Evolutionary conservation across 2,113 vertebrate species (phyloP).

Genomic region (Tragulus kanchil): DNA sequence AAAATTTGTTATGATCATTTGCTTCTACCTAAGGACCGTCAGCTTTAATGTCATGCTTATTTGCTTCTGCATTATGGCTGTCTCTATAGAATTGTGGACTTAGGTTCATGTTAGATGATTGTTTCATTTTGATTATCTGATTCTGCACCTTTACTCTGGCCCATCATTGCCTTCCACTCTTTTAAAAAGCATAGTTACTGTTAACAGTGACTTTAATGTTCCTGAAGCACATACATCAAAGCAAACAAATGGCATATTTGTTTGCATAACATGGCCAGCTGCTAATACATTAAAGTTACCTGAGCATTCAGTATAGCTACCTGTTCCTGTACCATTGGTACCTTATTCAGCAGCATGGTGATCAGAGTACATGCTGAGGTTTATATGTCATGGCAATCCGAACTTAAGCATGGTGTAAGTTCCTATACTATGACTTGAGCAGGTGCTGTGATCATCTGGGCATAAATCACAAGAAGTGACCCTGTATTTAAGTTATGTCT

Average conservation of each 20-base stretch:
- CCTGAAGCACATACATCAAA: not conserved
- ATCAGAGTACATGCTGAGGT: not conserved
- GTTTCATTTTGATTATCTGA: constrained; percentile 8
- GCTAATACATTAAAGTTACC: not conserved
- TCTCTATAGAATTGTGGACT: not conserved
- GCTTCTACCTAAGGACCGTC: not conserved
- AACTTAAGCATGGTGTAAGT: not conserved
- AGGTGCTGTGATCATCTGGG: not conserved
- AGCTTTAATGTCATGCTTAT: not conserved
- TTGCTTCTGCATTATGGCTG: constrained; percentile 28
- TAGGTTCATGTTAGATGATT: not conserved
- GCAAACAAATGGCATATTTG: not conserved
- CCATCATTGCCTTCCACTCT: not conserved
- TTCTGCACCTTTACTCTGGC: constrained; percentile 6
- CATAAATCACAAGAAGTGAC: not conserved
- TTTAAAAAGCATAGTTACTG: not conserved
- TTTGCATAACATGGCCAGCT: not conserved
- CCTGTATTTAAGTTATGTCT: not conserved
- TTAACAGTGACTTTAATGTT: not conserved
- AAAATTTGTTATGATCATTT: not conserved
- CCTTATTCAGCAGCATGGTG: not conserved
- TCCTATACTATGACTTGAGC: not conserved
- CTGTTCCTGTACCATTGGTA: not conserved
- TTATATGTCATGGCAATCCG: not conserved
- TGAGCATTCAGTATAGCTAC: not conserved